Conservation (phyloP, 2,888 invertebrate genomes). For the Ennomos fuscantarius region DNA sequence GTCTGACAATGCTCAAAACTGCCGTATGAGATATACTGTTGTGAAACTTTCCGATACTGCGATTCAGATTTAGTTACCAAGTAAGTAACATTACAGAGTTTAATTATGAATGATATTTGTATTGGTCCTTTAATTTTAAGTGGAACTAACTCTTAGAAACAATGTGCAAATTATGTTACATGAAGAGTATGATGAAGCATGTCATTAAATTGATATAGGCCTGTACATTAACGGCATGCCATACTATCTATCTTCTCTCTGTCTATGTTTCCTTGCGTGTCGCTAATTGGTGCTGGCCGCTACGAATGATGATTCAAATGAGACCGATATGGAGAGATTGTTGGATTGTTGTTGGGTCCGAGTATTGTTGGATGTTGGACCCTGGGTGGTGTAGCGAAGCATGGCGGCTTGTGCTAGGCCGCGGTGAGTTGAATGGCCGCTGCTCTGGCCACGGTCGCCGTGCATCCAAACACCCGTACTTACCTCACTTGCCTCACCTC, state of each 20-base stretch:
- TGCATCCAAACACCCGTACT: conserved; percentile 63
- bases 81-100: conserved; percentile 49
- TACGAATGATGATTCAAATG: conserved; percentile 33
- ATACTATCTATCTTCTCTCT: conserved; percentile 1
- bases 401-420: conserved; percentile 53
- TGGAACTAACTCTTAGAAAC: background rate
- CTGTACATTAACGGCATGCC: conserved; percentile 9
- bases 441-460: conserved; percentile 56
- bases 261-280: conserved; percentile 30
- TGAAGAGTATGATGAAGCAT: conserved; percentile 25
- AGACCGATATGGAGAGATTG: conserved; percentile 32
- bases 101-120: background rate
- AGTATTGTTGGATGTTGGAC: conserved; percentile 21
- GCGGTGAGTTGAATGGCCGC: conserved; percentile 79
- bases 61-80: conserved; percentile 46
- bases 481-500: conserved; percentile 69
- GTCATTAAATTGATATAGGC: conserved; percentile 27
- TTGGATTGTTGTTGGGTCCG: conserved; percentile 23
- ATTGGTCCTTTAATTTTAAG: conserved; percentile 13
- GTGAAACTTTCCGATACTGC: conserved; percentile 47
- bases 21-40: conserved; percentile 60
- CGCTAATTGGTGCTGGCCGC: conserved; percentile 29
- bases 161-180: conserved; percentile 21
- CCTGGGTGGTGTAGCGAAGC: conserved; percentile 45
- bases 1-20: conserved; percentile 64